phyloP scores from a whole-genome alignment of 92 coral and sea anemone species.

The Desmophyllum pertusum region DNA sequence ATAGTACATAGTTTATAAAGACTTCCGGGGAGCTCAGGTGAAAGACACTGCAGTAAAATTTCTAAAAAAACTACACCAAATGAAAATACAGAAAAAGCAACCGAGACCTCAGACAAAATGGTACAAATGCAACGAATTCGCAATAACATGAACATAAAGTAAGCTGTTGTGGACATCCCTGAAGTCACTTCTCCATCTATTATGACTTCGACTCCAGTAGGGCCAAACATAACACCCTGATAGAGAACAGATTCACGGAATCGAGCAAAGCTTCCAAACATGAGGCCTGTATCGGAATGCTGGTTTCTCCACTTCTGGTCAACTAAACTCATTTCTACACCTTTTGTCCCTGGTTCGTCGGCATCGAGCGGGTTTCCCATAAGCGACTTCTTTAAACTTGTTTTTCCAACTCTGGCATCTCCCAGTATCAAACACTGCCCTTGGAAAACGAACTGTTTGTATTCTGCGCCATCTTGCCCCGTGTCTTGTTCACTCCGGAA shows the following conservation, averaged over 20 bases:
- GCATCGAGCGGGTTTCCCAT: slow-evolving; percentile 45
- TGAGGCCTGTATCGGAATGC: not conserved
- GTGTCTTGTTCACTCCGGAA: slow-evolving; percentile 12
- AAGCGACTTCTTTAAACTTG: slow-evolving; percentile 57
- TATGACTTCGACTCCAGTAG: not conserved
- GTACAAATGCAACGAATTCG: not conserved
- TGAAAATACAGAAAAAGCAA: not conserved
- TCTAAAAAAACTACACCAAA: not conserved
- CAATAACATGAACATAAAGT: not conserved
- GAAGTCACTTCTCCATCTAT: slow-evolving; percentile 3
- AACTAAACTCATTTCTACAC: slow-evolving; percentile 47
- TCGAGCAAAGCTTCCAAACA: slow-evolving; percentile 32
- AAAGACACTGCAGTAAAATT: not conserved
- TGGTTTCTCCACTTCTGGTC: slow-evolving; percentile 50
- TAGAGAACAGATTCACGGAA: slow-evolving; percentile 8
- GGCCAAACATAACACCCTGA: not conserved
- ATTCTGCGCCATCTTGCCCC: slow-evolving; percentile 22
- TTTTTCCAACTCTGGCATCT: slow-evolving; percentile 61
- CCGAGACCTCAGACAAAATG: no score
- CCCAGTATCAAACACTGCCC: slow-evolving; percentile 64
- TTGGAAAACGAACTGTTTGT: slow-evolving; percentile 57
- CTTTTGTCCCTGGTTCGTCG: slow-evolving; percentile 43
- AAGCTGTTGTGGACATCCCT: not conserved
- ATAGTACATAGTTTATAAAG: not conserved
- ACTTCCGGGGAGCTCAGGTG: slow-evolving; percentile 6